These are phyloP conservation scores for Drosophila orena DNA, from an alignment of 1,140 invertebrate species.

Conservation along the genomic window DNA sequence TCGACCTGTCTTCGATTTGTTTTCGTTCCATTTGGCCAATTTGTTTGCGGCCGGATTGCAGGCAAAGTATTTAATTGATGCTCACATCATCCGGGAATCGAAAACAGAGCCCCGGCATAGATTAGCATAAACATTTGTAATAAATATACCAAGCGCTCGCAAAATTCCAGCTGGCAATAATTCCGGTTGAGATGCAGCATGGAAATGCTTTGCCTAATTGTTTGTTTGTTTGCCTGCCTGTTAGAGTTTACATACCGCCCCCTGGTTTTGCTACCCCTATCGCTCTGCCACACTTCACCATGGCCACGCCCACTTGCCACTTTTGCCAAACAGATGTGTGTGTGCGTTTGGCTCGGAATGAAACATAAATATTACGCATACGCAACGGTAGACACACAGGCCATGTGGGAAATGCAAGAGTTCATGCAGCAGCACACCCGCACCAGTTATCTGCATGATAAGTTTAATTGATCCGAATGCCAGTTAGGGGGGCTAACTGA, in stretches of 20 bases:
- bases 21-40: constrained; percentile 67
- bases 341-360: constrained; percentile 45
- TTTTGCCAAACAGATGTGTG: constrained; percentile 18
- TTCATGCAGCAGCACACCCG: constrained; percentile 28
- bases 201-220: constrained; percentile 62
- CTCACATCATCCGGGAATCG: constrained; percentile 57
- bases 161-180: constrained; percentile 49
- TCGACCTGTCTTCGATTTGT: constrained; percentile 67
- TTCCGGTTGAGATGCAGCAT: constrained; percentile 53
- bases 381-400: constrained; percentile 42
- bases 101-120: constrained; percentile 45
- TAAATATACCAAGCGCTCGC: constrained; percentile 44
- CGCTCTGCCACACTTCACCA: too few relatives aligned
- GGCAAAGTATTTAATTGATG: constrained; percentile 70
- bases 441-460: constrained; percentile 54
- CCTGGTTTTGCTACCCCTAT: background rate
- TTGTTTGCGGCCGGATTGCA: constrained; percentile 43
- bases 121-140: constrained; percentile 78
- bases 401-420: constrained; percentile 72
- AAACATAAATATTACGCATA: constrained; percentile 82
- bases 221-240: constrained; percentile 60
- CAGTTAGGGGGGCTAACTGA: too few relatives aligned
- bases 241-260: constrained; percentile 11
- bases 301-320: too few relatives aligned
- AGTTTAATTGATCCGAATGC: constrained; percentile 71